Conservation (phyloP, 2,113 vertebrate genomes). For the Anolis carolinensis region DNA sequence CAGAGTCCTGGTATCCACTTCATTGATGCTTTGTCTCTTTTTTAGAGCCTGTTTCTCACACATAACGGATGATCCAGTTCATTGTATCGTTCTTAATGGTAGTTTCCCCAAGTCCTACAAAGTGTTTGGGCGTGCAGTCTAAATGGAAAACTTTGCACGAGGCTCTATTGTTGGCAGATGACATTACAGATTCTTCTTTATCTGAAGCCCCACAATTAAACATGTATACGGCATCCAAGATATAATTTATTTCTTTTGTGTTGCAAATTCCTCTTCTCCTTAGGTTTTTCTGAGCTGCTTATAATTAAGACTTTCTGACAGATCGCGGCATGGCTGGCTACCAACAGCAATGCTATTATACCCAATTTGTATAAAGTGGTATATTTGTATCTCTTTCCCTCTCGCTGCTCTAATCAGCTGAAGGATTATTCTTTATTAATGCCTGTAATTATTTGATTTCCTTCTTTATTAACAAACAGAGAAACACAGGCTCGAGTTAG, state of each 20-base stretch:
- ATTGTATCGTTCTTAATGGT: background rate
- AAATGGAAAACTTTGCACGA: accelerated
- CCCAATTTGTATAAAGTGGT: constrained; percentile 26
- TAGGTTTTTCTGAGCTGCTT: constrained; percentile 45
- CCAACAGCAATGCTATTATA: constrained; percentile 31
- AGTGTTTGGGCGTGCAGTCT: background rate
- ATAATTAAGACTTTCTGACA: constrained; percentile 68
- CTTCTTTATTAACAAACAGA: constrained; percentile 56
- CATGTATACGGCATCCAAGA: constrained; percentile 62
- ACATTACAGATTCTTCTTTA: constrained; percentile 59
- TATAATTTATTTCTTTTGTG: constrained; percentile 71
- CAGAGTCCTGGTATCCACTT: background rate
- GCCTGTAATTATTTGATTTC: constrained; percentile 59
- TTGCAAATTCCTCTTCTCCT: constrained; percentile 57
- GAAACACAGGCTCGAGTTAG: constrained; percentile 57
- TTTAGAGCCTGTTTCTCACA: background rate
- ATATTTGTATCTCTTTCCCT: constrained; percentile 7
- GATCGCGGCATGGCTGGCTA: constrained; percentile 54
- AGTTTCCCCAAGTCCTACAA: background rate
- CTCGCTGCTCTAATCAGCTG: constrained; percentile 47
- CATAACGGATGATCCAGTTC: background rate
- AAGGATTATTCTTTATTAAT: constrained; percentile 59
- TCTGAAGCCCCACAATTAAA: constrained; percentile 64
- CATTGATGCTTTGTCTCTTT: background rate
- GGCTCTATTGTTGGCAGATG: constrained; percentile 27